Evolutionary conservation across 2,797 vertebrate genomes (phyloP).

Genomic region (Tachyglossus aculeatus): DNA sequence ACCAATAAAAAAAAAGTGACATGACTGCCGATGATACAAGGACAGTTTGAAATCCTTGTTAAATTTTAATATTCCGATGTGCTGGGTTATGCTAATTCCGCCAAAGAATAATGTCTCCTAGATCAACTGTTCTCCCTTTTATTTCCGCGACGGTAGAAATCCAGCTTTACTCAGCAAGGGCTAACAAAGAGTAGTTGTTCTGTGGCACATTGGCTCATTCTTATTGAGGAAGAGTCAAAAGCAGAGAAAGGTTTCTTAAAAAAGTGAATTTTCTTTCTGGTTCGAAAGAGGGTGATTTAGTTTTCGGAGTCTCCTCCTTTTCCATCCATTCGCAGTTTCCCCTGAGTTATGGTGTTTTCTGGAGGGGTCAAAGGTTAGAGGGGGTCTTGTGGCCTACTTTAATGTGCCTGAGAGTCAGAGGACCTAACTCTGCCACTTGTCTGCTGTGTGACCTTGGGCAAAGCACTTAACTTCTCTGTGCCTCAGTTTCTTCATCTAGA

Average conservation of each 20-base stretch:
- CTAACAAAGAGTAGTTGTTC: slow-evolving; percentile 45
- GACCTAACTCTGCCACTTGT: too few species aligned
- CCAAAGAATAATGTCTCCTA: slow-evolving; percentile 66
- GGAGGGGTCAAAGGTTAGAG: too few species aligned
- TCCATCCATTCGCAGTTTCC: too few species aligned
- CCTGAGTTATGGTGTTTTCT: too few species aligned
- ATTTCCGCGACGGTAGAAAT: slow-evolving; percentile 54
- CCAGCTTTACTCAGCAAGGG: slow-evolving; percentile 41
- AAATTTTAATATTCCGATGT: slow-evolving; percentile 81
- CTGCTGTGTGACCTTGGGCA: too few species aligned
- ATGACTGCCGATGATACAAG: slow-evolving; percentile 67
- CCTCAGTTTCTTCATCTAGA: too few species aligned
- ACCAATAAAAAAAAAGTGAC: slow-evolving; percentile 78
- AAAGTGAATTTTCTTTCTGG: too few species aligned
- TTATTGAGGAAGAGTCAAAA: slow-evolving; percentile 26
- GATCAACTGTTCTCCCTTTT: slow-evolving; percentile 56
- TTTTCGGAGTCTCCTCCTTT: too few species aligned
- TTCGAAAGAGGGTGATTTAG: too few species aligned
- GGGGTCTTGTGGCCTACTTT: too few species aligned
- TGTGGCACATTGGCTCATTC: slow-evolving; percentile 32
- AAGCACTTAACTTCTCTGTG: too few species aligned
- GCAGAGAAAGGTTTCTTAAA: slow-evolving; percentile 6
- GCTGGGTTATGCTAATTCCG: slow-evolving; percentile 77
- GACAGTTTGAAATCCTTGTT: slow-evolving; percentile 76
- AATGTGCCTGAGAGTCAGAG: too few species aligned